Conservation (phyloP, 2,888 invertebrate species). For the Chaitophorus viminalis region DNA sequence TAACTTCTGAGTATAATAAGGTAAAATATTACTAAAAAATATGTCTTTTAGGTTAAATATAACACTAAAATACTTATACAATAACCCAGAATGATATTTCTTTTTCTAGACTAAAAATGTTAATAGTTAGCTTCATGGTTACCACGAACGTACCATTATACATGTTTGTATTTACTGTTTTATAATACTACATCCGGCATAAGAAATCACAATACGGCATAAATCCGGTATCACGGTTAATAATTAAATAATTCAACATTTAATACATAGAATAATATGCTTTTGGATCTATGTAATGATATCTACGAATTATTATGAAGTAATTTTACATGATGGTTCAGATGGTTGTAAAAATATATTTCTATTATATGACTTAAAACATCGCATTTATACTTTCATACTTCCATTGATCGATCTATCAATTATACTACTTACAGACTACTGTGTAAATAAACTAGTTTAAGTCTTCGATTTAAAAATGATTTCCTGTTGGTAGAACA, state of each 20-base stretch:
- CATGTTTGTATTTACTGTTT: background rate
- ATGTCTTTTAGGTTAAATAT: background rate
- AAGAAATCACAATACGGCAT: background rate
- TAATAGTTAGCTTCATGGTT: background rate
- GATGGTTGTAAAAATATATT: no score
- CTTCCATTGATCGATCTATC: no score
- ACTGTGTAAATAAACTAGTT: constrained; percentile 8
- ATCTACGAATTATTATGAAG: no score
- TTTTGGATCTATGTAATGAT: no score
- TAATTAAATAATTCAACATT: no score
- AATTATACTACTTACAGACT: background rate
- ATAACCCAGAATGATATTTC: background rate
- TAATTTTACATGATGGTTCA: no score
- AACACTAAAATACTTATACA: background rate
- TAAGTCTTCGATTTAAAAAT: constrained; percentile 8
- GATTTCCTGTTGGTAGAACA: constrained; percentile 1
- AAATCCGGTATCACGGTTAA: background rate
- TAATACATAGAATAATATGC: no score
- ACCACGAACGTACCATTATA: background rate
- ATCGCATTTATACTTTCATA: no score
- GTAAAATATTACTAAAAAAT: no score
- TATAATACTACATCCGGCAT: background rate
- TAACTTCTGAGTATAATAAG: no score
- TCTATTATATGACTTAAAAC: no score
- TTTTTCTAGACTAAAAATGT: background rate